These are phyloP conservation scores for Scolopax rusticola DNA, from an alignment of 2,797 vertebrate genomes.

Conservation along the genomic window DNA sequence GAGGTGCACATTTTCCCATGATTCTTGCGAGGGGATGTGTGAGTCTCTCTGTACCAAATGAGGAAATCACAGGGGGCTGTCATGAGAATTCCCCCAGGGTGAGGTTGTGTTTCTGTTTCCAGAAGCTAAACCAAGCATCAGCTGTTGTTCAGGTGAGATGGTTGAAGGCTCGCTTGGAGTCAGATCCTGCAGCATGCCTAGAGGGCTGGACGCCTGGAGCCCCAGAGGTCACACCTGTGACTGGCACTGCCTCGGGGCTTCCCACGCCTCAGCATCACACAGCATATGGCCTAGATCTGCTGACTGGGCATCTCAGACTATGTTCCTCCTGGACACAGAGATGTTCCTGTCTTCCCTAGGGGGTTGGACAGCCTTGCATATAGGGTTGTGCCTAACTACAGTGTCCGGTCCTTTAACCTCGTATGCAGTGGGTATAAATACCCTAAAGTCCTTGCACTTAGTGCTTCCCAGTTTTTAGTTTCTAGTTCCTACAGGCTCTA, in stretches of 20 bases:
- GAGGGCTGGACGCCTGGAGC: not conserved
- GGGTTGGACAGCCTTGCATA: not conserved
- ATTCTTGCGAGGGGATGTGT: rapidly evolving
- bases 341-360: not conserved
- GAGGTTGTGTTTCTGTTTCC: not conserved
- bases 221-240: not conserved
- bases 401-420: not conserved
- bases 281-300: not conserved
- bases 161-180: not conserved
- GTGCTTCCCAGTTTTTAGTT: not conserved
- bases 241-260: not conserved
- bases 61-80: not conserved
- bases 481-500: not conserved
- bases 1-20: not conserved
- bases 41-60: not conserved
- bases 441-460: not conserved
- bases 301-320: not conserved
- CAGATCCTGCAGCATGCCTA: not conserved
- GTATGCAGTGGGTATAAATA: not conserved
- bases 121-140: not conserved
- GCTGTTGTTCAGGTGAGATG: not conserved
- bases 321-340: not conserved
- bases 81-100: not conserved
- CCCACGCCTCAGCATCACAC: rapidly evolving
- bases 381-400: not conserved